phyloP scores from a whole-genome alignment of 2,888 invertebrate genomes.

The Arctia plantaginis region DNA sequence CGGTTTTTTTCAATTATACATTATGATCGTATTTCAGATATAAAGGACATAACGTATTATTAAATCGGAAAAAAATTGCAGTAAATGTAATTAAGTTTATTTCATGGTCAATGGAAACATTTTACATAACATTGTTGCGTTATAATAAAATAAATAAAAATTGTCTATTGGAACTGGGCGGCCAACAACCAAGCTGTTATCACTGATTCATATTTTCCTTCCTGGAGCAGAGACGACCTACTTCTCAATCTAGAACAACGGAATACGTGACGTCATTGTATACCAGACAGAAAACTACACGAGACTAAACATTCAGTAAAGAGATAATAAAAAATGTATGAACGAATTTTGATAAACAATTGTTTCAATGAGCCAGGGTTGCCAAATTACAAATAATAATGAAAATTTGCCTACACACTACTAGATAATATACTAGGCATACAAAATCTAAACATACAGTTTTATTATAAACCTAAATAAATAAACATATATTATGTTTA shows the following conservation, averaged over 20 bases:
- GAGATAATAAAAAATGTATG: constrained; percentile 4
- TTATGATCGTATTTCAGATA: not conserved
- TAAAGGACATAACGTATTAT: not conserved
- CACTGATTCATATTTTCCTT: constrained; percentile 35
- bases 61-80: not conserved
- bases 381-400: not conserved
- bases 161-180: not conserved
- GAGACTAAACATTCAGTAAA: constrained; percentile 5
- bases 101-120: constrained; percentile 1
- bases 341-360: not conserved
- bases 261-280: constrained; percentile 17
- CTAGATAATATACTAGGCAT: no score
- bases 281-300: constrained; percentile 21
- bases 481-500: no score
- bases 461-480: no score
- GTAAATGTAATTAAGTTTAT: not conserved
- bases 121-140: not conserved
- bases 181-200: constrained; percentile 14
- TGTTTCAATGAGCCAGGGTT: not conserved
- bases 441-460: no score
- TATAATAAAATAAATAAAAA: constrained; percentile 8
- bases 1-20: not conserved
- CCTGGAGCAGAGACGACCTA: constrained; percentile 35
- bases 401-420: no score
- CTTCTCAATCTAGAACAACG: constrained; percentile 25